Evolutionary conservation across 2,113 vertebrate genomes (phyloP).

Genomic region (Heptranchias perlo): DNA sequence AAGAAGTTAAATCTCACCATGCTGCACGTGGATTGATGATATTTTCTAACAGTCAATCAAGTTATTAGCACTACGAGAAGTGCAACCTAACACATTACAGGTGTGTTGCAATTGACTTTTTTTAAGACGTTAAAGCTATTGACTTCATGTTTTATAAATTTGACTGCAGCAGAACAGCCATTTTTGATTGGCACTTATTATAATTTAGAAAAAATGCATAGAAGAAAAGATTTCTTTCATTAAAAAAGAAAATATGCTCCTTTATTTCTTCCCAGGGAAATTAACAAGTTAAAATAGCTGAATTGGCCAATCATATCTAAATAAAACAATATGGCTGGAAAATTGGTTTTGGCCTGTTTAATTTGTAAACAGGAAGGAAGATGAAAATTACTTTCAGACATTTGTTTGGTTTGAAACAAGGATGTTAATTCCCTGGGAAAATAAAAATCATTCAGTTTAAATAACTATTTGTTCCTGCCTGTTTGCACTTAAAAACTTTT

Average conservation of each 20-base stretch:
- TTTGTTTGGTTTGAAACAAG: neutral
- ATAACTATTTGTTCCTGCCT: neutral
- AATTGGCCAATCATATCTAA: neutral
- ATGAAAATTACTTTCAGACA: neutral
- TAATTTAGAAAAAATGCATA: neutral
- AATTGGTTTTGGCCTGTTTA: neutral
- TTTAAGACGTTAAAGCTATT: neutral
- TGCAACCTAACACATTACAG: neutral
- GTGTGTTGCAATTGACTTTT: neutral
- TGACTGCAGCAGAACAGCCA: neutral
- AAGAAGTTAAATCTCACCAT: neutral
- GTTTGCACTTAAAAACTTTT: neutral
- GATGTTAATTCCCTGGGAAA: neutral
- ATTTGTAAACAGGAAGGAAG: neutral
- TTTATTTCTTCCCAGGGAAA: neutral
- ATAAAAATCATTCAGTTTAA: neutral
- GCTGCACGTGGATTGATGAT: neutral
- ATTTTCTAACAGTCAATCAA: neutral
- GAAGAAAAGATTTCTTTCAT: neutral
- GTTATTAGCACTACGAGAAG: neutral
- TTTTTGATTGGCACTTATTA: neutral
- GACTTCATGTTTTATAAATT: neutral
- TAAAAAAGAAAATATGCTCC: neutral
- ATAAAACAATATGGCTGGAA: neutral
- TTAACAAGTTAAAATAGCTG: neutral